Evolutionary conservation across 2,113 vertebrate species (phyloP).

Genomic region (Eulemur rufifrons): DNA sequence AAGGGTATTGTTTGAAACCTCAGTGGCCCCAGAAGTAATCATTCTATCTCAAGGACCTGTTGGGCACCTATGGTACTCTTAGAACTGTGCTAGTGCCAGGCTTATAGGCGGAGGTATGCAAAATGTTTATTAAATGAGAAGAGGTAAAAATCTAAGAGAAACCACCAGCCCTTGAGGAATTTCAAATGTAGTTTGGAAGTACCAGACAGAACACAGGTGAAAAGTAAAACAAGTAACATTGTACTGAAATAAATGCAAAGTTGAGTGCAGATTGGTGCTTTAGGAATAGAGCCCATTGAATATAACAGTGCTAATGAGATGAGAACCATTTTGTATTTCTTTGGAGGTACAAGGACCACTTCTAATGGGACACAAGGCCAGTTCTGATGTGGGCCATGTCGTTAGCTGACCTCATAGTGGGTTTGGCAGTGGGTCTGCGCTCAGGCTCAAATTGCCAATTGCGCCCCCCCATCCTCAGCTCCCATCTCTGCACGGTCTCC

Average conservation of each 20-base stretch:
- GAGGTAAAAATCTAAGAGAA: not conserved
- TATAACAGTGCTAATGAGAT: not conserved
- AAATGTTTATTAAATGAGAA: not conserved
- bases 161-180: not conserved
- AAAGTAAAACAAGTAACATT: not conserved
- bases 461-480: not conserved
- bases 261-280: not conserved
- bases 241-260: not conserved
- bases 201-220: not conserved
- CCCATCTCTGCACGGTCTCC: not conserved
- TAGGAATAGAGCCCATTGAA: not conserved
- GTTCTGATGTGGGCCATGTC: not conserved
- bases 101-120: not conserved
- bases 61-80: rapidly evolving
- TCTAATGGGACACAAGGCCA: not conserved
- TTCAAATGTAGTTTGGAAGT: not conserved
- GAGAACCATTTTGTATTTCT: not conserved
- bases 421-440: not conserved
- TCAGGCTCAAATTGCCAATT: not conserved
- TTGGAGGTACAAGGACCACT: not conserved
- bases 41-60: rapidly evolving
- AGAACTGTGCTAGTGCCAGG: not conserved
- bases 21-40: not conserved
- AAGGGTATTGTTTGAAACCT: not conserved
- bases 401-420: not conserved